A percentile compares a stretch with the other conserved stretches of the same genome.
Conservation (phyloP, 2,797 vertebrate species). For the Xiphorhynchus erythropygius region DNA sequence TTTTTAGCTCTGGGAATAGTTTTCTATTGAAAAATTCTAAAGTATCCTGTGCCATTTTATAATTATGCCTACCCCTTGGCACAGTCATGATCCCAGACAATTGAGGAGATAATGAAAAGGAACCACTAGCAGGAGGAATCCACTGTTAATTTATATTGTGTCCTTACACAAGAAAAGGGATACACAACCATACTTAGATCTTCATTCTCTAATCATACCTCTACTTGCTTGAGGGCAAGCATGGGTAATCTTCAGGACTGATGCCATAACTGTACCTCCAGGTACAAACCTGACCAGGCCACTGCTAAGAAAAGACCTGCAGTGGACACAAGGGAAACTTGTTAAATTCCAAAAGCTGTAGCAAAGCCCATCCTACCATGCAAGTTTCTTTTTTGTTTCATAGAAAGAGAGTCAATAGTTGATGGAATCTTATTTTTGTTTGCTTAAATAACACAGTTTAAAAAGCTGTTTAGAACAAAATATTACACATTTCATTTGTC, state of each 20-base stretch:
- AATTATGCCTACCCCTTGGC: background rate
- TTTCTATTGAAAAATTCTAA: background rate
- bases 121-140: background rate
- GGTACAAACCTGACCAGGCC: background rate
- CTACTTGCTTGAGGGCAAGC: background rate
- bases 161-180: background rate
- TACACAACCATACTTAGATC: background rate
- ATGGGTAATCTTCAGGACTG: background rate
- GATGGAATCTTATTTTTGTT: background rate
- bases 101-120: background rate
- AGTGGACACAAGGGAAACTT: background rate
- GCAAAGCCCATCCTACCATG: background rate
- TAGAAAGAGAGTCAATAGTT: background rate
- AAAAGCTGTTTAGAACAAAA: background rate
- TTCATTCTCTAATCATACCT: background rate
- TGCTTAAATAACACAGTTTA: background rate
- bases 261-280: background rate
- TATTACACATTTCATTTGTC: background rate
- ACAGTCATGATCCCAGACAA: background rate
- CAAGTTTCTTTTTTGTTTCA: background rate
- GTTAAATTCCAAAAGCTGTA: background rate
- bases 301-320: background rate
- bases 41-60: background rate
- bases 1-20: background rate
- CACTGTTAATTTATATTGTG: background rate